These are phyloP conservation scores for Lophius piscatorius DNA, from an alignment of 2,113 vertebrate genomes.

Conservation along the genomic window DNA sequence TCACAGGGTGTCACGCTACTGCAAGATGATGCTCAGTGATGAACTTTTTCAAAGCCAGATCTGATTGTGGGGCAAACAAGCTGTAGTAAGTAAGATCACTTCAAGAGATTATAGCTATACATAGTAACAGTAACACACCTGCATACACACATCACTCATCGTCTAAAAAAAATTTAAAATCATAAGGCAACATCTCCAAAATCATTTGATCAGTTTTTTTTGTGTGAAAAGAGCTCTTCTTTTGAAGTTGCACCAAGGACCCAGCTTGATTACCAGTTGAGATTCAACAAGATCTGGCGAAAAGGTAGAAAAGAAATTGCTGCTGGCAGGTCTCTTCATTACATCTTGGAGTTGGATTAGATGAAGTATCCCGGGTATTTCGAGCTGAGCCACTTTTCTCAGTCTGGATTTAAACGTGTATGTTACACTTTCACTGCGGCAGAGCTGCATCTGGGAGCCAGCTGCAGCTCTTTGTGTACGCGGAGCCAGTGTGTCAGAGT, in stretches of 20 bases:
- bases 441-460: slow-evolving; percentile 78
- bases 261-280: slow-evolving; percentile 55
- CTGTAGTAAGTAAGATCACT: slow-evolving; percentile 45
- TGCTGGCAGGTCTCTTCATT: slow-evolving; percentile 61
- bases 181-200: slow-evolving; percentile 33
- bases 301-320: slow-evolving; percentile 35
- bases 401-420: slow-evolving; percentile 50
- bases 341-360: slow-evolving; percentile 50
- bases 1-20: slow-evolving; percentile 23
- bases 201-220: slow-evolving; percentile 52
- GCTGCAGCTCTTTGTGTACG: slow-evolving; percentile 63
- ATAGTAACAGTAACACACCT: slow-evolving; percentile 39
- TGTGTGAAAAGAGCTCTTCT: slow-evolving; percentile 10
- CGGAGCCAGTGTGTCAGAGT: slow-evolving; percentile 28
- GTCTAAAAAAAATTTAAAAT: slow-evolving; percentile 46
- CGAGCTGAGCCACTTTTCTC: slow-evolving; percentile 37
- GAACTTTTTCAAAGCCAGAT: slow-evolving; percentile 34
- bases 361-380: slow-evolving; percentile 56
- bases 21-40: slow-evolving; percentile 18
- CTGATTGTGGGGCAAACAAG: slow-evolving; percentile 34
- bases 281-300: slow-evolving; percentile 58
- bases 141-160: slow-evolving; percentile 28
- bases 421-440: slow-evolving; percentile 43
- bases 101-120: slow-evolving; percentile 30
- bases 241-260: slow-evolving; percentile 55